Conservation (phyloP, 92 coral and sea anemone species). For the Zoanthus gigantus region DNA sequence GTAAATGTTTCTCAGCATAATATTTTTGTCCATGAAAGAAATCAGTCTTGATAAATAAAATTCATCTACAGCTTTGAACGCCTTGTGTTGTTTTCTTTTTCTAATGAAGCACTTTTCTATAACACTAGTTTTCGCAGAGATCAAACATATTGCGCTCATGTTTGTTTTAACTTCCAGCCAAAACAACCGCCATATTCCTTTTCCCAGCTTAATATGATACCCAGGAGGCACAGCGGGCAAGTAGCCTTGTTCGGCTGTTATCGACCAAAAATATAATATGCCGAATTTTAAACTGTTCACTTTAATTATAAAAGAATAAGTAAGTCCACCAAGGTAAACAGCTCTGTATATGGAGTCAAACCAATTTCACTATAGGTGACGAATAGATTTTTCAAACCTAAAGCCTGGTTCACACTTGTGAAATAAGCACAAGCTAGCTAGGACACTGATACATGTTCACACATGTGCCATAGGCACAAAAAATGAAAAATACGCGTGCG, state of each 20-base stretch:
- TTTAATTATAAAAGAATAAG: too few relatives aligned
- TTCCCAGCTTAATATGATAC: neutral
- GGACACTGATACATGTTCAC: too few relatives aligned
- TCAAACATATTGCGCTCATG: constrained; percentile 17
- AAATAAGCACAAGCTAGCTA: too few relatives aligned
- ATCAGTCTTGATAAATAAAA: neutral
- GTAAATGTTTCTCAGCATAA: neutral
- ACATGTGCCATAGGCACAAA: too few relatives aligned
- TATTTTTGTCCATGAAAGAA: neutral
- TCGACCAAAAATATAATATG: too few relatives aligned
- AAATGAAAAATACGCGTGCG: too few relatives aligned
- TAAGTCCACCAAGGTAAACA: too few relatives aligned
- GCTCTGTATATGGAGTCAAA: too few relatives aligned
- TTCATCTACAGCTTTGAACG: neutral
- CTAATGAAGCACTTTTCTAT: neutral
- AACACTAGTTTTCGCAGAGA: neutral
- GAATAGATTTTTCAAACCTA: too few relatives aligned
- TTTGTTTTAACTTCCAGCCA: constrained; percentile 42
- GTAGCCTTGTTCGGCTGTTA: neutral
- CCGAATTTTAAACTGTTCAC: too few relatives aligned
- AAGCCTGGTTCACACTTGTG: too few relatives aligned
- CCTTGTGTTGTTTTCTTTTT: constrained; percentile 10
- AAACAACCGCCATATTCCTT: constrained; percentile 46
- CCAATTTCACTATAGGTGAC: too few relatives aligned
- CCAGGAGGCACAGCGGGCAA: constrained; percentile 40